Evolutionary conservation across 1,140 invertebrate species (phyloP), one percentile per base, ranked within the genome.

Genomic region (Drosophila fuyamai): DNA sequence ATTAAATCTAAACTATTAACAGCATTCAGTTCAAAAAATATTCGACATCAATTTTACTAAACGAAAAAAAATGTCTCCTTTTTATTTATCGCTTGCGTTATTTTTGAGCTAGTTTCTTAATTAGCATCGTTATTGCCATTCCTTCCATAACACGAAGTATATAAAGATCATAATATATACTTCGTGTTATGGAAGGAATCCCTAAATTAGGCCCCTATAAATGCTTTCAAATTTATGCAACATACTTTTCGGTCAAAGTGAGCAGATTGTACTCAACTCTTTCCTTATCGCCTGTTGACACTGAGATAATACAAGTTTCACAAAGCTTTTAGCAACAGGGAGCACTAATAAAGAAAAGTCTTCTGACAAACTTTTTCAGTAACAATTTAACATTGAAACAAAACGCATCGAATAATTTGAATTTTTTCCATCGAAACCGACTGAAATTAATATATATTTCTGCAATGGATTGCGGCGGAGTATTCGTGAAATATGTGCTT

Each of bases 401-500:
- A 36, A 36, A 18, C 50, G 9, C 50, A 53, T 53, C 50, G 50
- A 53, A 36, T 36, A 36, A 18, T 36, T 16, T 12, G 18, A 9
- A 1, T 32, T 16, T 18, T 12, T 53, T 18, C 4, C 1, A 3
- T 53, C 5, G 32, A 36, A 53, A 16, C 14, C 14, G 10, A 36
- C 4, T 36, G n/a, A 36, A 36, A 16, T n/a, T 35, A 35, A 18
- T 18, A 12, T 7, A 13, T 0, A 47, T 10, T 36, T 23, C 14
- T 16, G 76, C 63, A 46, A 92, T 92, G 94, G 95, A 95, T 91
- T 95, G 95, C 89, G 95, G 95, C 84, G 95, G 95, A 93, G 94
- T 95, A 90, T 95, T 95, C 93, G 94, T 97, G 73, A 97, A 97
- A 94, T 97, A 96, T 93, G 93, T 97, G 77, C 94, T 97, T 14